phyloP scores from a whole-genome alignment of 1,140 invertebrate genomes.

The Papilio polytes region DNA sequence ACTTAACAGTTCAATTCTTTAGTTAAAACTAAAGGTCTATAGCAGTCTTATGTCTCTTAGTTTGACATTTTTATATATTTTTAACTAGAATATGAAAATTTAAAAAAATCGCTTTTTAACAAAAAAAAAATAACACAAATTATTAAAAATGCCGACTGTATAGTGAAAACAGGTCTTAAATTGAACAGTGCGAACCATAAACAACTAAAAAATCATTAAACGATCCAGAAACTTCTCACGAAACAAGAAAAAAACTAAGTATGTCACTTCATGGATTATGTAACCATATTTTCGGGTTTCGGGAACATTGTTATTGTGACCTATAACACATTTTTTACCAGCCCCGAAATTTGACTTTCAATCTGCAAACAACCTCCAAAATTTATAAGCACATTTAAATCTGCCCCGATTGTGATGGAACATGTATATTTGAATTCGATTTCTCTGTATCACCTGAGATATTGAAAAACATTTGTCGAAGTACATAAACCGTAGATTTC shows the following conservation, averaged over 20 bases:
- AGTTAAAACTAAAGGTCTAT: too few relatives aligned
- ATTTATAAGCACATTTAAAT: slow-evolving; percentile 55
- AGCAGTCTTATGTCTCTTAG: too few relatives aligned
- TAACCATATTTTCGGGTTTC: not conserved
- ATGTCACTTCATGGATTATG: not conserved
- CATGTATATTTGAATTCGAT: slow-evolving; percentile 47
- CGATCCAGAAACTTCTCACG: not conserved
- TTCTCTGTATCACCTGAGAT: slow-evolving; percentile 10
- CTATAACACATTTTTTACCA: slow-evolving; percentile 43
- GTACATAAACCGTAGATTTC: not conserved
- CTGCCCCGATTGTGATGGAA: slow-evolving; percentile 41
- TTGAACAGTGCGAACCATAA: not conserved
- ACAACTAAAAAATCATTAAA: not conserved
- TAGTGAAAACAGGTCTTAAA: too few relatives aligned
- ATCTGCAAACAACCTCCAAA: slow-evolving; percentile 48
- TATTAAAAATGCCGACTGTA: too few relatives aligned
- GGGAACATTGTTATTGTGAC: slow-evolving; percentile 43
- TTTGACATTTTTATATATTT: too few relatives aligned
- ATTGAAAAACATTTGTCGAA: not conserved
- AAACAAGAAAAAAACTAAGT: not conserved
- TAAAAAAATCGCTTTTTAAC: too few relatives aligned
- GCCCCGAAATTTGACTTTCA: slow-evolving; percentile 49
- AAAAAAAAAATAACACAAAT: too few relatives aligned
- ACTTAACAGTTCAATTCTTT: too few relatives aligned
- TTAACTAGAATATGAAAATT: too few relatives aligned